Percentiles rank a stretch among this genome's conserved stretches.
phyloP scores from a whole-genome alignment of 2,113 vertebrate genomes.

The Rhynchopsitta pachyrhyncha region DNA sequence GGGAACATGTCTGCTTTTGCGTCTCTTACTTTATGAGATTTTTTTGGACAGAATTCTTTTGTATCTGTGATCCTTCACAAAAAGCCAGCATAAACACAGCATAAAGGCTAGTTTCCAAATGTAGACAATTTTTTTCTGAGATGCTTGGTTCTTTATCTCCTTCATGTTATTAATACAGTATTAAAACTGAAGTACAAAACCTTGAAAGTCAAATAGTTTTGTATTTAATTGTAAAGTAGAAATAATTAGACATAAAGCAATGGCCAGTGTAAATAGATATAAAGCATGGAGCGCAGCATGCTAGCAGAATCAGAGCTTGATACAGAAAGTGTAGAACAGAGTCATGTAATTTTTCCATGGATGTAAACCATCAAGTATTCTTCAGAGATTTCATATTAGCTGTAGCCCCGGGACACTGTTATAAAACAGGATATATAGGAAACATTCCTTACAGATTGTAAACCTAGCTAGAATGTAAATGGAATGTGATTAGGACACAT shows the following conservation, averaged over 20 bases:
- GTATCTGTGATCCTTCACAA: background rate
- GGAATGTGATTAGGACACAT: background rate
- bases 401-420: background rate
- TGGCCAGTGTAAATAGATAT: background rate
- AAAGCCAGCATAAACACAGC: background rate
- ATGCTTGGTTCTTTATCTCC: background rate
- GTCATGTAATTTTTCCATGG: background rate
- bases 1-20: background rate
- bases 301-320: background rate
- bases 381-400: background rate
- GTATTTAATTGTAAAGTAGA: background rate
- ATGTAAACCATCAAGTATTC: background rate
- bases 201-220: background rate
- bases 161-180: background rate
- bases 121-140: background rate
- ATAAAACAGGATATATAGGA: background rate
- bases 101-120: background rate
- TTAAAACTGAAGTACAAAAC: background rate
- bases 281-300: background rate
- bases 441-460: background rate
- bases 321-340: background rate
- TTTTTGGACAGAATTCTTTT: background rate
- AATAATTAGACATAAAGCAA: background rate
- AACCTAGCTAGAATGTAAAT: background rate
- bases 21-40: background rate